These are phyloP conservation scores for Danio tinwini DNA, from an alignment of 2,797 vertebrate species.

Conservation along the genomic window DNA sequence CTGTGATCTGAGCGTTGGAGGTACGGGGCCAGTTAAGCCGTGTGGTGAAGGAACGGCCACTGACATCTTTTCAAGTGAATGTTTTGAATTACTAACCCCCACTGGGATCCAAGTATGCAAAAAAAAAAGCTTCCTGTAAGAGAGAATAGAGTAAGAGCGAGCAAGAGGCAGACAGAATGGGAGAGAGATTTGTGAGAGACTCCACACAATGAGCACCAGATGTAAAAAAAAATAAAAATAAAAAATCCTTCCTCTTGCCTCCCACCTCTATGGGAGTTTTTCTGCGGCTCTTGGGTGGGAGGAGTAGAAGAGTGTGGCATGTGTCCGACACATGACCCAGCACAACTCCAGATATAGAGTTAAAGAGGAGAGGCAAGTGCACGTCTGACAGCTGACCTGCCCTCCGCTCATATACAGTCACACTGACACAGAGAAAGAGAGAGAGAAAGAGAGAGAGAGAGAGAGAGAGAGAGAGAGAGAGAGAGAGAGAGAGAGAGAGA, in stretches of 20 bases:
- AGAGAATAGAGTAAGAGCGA: slow-evolving; percentile 54
- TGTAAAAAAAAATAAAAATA: slow-evolving; percentile 65
- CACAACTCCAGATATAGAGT: slow-evolving; percentile 62
- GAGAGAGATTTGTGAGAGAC: slow-evolving; percentile 71
- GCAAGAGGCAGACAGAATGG: slow-evolving; percentile 52
- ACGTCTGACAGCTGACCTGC: slow-evolving; percentile 45
- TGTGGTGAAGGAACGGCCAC: slow-evolving; percentile 71
- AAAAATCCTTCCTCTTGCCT: slow-evolving; percentile 60
- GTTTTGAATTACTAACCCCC: slow-evolving; percentile 86
- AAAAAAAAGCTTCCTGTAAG: slow-evolving; percentile 78
- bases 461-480: slow-evolving; percentile 49
- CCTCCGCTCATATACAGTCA: slow-evolving; percentile 44
- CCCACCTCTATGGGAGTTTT: slow-evolving; percentile 56
- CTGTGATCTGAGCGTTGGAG: slow-evolving; percentile 45
- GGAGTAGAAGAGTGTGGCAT: slow-evolving; percentile 65
- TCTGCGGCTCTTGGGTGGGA: slow-evolving; percentile 64
- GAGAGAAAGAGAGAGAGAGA: slow-evolving; percentile 4
- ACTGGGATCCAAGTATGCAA: slow-evolving; percentile 82
- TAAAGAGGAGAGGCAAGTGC: slow-evolving; percentile 57
- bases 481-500: slow-evolving; percentile 11
- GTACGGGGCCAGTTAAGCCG: slow-evolving; percentile 50
- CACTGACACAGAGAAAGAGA: background rate
- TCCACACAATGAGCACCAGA: slow-evolving; percentile 82
- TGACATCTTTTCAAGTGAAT: slow-evolving; percentile 81
- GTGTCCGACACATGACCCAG: slow-evolving; percentile 73